Conservation (phyloP, 2,888 invertebrate species). For the Epistrophe eligans region DNA sequence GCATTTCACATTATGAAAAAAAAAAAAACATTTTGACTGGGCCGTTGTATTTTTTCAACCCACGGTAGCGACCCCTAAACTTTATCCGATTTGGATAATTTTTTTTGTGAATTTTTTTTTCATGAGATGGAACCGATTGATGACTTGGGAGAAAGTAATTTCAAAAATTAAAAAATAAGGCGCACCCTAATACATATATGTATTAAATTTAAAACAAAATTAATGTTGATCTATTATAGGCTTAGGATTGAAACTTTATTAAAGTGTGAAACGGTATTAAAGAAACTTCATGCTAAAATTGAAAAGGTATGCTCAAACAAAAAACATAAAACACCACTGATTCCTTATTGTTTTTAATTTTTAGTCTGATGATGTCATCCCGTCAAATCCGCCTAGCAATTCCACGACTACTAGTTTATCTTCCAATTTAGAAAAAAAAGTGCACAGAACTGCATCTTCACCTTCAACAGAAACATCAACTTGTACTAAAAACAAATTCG, state of each 20-base stretch:
- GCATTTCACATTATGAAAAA: too few species aligned
- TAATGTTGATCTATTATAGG: conserved; percentile 62
- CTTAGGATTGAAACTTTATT: conserved; percentile 79
- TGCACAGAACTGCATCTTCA: conserved; percentile 19
- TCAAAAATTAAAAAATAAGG: too few species aligned
- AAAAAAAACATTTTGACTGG: too few species aligned
- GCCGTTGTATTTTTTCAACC: too few species aligned
- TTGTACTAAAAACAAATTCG: conserved; percentile 35
- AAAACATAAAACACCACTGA: not conserved
- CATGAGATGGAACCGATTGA: too few species aligned
- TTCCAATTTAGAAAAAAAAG: conserved; percentile 51
- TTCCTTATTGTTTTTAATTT: conserved; percentile 21
- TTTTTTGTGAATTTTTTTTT: too few species aligned
- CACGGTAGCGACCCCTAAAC: too few species aligned
- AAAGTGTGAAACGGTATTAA: conserved; percentile 80
- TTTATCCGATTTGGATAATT: too few species aligned
- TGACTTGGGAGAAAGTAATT: too few species aligned
- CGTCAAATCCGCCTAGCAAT: conserved; percentile 30
- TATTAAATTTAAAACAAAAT: not conserved
- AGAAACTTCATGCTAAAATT: conserved; percentile 79
- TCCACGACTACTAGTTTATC: conserved; percentile 3
- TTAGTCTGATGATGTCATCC: conserved; percentile 63
- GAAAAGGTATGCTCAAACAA: conserved; percentile 77
- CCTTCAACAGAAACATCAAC: not conserved
- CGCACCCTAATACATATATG: too few species aligned